These are phyloP conservation scores for Laticauda colubrina DNA, from an alignment of 2,113 vertebrate species.

Conservation along the genomic window DNA sequence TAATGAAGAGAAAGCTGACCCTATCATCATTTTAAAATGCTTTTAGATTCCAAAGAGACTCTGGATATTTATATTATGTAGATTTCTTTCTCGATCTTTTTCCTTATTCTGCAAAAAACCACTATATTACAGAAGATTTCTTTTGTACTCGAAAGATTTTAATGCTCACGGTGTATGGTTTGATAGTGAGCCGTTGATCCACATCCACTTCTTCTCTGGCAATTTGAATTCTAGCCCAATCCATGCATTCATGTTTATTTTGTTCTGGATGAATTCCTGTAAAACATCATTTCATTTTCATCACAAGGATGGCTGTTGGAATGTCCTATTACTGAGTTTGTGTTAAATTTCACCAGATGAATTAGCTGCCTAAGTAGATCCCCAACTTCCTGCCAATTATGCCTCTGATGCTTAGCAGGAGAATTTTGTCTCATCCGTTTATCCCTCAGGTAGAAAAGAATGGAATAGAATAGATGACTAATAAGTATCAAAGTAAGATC, in stretches of 20 bases:
- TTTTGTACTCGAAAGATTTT: too few species aligned
- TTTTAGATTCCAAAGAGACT: background rate
- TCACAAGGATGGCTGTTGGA: background rate
- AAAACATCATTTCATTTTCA: background rate
- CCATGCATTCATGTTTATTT: accelerated
- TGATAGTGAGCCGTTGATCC: background rate
- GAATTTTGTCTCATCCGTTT: background rate
- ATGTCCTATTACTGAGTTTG: background rate
- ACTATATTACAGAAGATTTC: background rate
- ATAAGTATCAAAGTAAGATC: background rate
- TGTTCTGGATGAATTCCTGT: conserved; percentile 6
- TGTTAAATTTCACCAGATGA: background rate
- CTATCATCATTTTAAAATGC: background rate
- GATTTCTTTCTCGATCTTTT: background rate
- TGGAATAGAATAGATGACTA: background rate
- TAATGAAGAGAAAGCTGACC: background rate
- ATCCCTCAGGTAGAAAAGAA: background rate
- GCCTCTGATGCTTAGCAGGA: background rate
- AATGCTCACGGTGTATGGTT: background rate
- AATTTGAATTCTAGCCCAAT: background rate
- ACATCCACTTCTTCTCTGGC: background rate
- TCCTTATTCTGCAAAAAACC: background rate
- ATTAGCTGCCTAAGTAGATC: background rate
- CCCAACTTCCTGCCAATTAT: background rate
- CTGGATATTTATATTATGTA: background rate